These are phyloP conservation scores for Hystrix brachyura DNA, from an alignment of 2,113 vertebrate species.

Conservation along the genomic window DNA sequence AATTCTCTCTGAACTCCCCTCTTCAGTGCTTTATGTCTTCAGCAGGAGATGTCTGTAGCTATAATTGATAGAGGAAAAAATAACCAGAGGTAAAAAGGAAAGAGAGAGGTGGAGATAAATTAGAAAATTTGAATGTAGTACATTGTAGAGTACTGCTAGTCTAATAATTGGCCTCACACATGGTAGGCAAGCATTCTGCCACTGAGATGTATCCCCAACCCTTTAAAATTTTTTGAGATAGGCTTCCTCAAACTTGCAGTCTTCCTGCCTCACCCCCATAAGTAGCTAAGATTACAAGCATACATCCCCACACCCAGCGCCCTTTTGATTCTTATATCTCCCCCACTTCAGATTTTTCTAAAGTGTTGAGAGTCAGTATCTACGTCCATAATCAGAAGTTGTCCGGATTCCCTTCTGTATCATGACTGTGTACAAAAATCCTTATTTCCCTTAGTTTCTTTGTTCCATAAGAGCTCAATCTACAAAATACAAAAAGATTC, in stretches of 20 bases:
- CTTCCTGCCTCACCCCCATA: not conserved
- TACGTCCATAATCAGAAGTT: not conserved
- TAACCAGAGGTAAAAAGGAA: not conserved
- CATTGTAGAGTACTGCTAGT: not conserved
- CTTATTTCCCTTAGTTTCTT: not conserved
- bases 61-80: not conserved
- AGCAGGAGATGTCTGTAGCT: not conserved
- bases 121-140: not conserved
- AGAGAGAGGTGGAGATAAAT: not conserved
- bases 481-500: slow-evolving; percentile 18
- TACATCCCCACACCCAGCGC: not conserved
- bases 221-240: too few species aligned
- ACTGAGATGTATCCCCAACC: not conserved
- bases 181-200: too few species aligned
- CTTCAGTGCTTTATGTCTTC: slow-evolving; percentile 5
- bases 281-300: not conserved
- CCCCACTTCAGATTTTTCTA: slow-evolving; percentile 41
- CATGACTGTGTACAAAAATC: not conserved
- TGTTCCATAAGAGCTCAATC: not conserved
- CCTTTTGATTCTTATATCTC: not conserved
- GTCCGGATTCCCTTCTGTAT: not conserved
- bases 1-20: not conserved
- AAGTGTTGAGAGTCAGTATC: not conserved
- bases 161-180: not conserved
- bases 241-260: too few species aligned